Base-by-base conservation (phyloP, 2,888 invertebrate genomes). In the Drosophila vallismaia region DNA sequence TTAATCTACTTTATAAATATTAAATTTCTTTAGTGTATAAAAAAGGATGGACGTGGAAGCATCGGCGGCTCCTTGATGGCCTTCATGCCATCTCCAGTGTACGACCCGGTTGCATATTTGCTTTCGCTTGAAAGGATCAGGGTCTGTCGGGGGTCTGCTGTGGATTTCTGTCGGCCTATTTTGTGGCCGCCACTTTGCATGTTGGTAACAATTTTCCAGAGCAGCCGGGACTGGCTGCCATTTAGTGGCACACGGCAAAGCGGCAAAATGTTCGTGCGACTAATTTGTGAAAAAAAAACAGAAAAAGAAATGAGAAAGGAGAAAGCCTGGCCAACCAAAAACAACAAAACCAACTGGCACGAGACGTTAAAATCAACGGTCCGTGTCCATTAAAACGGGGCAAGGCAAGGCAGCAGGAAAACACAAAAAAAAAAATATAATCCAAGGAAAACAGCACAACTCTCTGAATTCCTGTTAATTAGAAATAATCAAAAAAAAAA, bases 251-350 rank as follows among this genome's bases (percentile, higher is more conserved):
- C 19, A 49, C 70, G 70, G 71, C 77, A 81, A 73, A 63, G 63
- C 83, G 67, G 84, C 74, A 77, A 79, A 82, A 80, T 85, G 77
- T 85, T 84, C 83, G 83, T 84, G 85, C 76, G 80, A 84, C 85
- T 84, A 84, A 84, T 84, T 85, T 84, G 82, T 79, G 77, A 83
- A 79, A 77, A 79, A 54, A 63, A 75, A 69, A 57, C 46, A 74
- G 55, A 71, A 66, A 50, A 58, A 70, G 58, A 5, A 9, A 14
- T 42, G 40, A 3, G n/a, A 9, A 19, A 59, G 51, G 45, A 64
- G 62, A 55, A 67, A 42, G 56, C 50, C 50, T 45, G 58, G 14
- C 53, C 38, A 60, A 38, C 58, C 33, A 68, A 52, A 45, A 59
- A 42, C 29, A 62, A 57, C 58, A 64, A 59, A 59, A 48, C n/a